phyloP scores from a whole-genome alignment of 2,888 invertebrate species.

The Allygus modestus region DNA sequence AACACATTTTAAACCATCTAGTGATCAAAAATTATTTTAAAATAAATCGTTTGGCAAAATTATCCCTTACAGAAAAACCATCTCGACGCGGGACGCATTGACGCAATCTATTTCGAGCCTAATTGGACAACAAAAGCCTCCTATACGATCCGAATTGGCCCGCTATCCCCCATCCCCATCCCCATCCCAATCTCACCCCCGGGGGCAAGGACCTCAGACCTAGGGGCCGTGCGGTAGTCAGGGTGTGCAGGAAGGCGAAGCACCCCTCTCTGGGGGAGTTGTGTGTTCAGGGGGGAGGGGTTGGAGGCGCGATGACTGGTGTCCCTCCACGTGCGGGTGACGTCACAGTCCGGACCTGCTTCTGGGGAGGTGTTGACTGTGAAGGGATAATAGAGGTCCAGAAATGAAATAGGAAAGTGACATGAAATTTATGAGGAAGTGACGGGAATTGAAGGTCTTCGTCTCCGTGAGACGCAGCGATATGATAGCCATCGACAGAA shows the following conservation, averaged over 20 bases:
- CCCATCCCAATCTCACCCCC: not conserved
- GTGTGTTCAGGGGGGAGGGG: not conserved
- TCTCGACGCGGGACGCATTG: not conserved
- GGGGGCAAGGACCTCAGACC: constrained; percentile 1
- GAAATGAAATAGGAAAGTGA: too few species aligned
- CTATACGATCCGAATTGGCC: not conserved
- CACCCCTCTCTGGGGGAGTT: too few species aligned
- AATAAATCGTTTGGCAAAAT: too few species aligned
- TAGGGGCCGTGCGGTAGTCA: not conserved
- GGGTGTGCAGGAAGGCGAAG: too few species aligned
- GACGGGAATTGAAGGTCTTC: too few species aligned
- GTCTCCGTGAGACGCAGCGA: too few species aligned
- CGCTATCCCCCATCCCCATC: too few species aligned
- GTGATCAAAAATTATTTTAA: too few species aligned
- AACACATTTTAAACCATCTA: too few species aligned
- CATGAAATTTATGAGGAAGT: too few species aligned
- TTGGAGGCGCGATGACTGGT: constrained; percentile 1
- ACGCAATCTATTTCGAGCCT: not conserved
- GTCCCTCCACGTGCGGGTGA: constrained; percentile 1
- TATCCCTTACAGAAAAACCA: too few species aligned
- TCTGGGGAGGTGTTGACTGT: not conserved
- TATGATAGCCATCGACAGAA: too few species aligned
- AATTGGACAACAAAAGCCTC: constrained; percentile 24
- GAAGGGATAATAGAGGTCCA: not conserved
- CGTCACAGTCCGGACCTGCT: not conserved